Conservation (phyloP, 2,797 vertebrate genomes). For the Danio albolineatus region DNA sequence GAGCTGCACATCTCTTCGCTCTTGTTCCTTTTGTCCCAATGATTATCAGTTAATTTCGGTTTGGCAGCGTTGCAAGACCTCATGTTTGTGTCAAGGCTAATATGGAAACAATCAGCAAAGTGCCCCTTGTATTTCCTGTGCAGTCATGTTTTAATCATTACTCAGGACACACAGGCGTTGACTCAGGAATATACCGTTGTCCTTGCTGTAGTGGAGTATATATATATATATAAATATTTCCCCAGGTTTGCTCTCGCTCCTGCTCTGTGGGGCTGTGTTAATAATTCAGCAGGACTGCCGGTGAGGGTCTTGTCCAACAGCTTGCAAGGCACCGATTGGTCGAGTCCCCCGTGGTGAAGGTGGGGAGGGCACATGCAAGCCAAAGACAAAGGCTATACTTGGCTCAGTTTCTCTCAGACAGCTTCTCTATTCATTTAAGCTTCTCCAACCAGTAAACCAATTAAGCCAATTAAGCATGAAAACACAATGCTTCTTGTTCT, state of each 20-base stretch:
- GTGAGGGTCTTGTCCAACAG: constrained; percentile 56
- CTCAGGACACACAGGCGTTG: neutral
- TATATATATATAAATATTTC: neutral
- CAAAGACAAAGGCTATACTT: constrained; percentile 69
- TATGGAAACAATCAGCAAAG: constrained; percentile 23
- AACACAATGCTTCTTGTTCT: constrained; percentile 67
- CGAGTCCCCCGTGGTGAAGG: constrained; percentile 55
- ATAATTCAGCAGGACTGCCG: constrained; percentile 50
- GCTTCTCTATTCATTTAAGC: constrained; percentile 66
- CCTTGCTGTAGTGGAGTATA: neutral
- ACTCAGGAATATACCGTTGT: constrained; percentile 13
- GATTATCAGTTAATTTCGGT: neutral
- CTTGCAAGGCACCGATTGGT: constrained; percentile 63
- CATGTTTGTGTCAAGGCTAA: constrained; percentile 1
- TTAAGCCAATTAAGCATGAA: constrained; percentile 75
- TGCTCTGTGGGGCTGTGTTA: constrained; percentile 26
- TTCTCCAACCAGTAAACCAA: constrained; percentile 69
- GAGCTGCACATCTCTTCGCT: neutral
- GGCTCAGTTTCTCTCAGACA: constrained; percentile 67
- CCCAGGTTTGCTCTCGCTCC: neutral
- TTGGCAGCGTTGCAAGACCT: neutral
- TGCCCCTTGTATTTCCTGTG: neutral
- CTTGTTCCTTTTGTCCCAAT: neutral
- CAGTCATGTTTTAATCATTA: constrained; percentile 7
- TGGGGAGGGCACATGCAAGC: constrained; percentile 47